Evolutionary conservation across 2,888 invertebrate species (phyloP).

Genomic region (Caenorhabditis virilis): DNA sequence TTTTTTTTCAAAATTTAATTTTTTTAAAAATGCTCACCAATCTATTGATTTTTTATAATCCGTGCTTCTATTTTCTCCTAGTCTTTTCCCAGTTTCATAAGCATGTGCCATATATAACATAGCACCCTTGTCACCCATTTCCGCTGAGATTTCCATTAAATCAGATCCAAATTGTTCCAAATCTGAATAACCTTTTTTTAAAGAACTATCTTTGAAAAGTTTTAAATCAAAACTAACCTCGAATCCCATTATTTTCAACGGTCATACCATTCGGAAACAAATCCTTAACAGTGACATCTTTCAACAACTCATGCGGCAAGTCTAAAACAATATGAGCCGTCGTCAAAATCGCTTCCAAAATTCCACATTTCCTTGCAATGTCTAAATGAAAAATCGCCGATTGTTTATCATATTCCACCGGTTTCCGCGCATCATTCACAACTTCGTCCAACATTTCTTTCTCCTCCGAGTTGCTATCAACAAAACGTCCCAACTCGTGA

Average conservation of each 20-base stretch:
- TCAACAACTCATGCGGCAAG: conserved; percentile 72
- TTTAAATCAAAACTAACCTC: too few species aligned
- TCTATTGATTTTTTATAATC: conserved; percentile 47
- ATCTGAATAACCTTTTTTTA: too few species aligned
- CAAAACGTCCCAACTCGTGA: conserved; percentile 73
- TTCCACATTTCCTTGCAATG: conserved; percentile 72
- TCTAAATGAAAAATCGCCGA: conserved; percentile 73
- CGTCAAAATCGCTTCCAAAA: conserved; percentile 72
- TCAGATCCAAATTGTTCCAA: conserved; percentile 50
- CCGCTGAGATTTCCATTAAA: conserved; percentile 71
- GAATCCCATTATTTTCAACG: conserved; percentile 27
- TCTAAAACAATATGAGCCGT: conserved; percentile 71
- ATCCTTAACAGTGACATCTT: conserved; percentile 69
- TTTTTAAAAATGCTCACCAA: conserved; percentile 24
- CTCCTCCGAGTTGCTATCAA: conserved; percentile 41
- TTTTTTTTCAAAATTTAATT: not conserved
- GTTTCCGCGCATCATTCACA: conserved; percentile 24
- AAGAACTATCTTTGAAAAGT: too few species aligned
- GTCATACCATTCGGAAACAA: conserved; percentile 31
- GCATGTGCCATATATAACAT: conserved; percentile 72
- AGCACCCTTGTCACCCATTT: conserved; percentile 72
- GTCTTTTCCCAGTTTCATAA: conserved; percentile 71
- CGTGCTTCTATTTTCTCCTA: conserved; percentile 39
- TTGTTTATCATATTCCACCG: conserved; percentile 70
- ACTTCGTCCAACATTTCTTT: conserved; percentile 34